Percentiles rank a stretch among this genome's conserved stretches.
These are phyloP conservation scores for Gnatocerus cornutus DNA, from an alignment of 2,888 invertebrate genomes.

Conservation along the genomic window DNA sequence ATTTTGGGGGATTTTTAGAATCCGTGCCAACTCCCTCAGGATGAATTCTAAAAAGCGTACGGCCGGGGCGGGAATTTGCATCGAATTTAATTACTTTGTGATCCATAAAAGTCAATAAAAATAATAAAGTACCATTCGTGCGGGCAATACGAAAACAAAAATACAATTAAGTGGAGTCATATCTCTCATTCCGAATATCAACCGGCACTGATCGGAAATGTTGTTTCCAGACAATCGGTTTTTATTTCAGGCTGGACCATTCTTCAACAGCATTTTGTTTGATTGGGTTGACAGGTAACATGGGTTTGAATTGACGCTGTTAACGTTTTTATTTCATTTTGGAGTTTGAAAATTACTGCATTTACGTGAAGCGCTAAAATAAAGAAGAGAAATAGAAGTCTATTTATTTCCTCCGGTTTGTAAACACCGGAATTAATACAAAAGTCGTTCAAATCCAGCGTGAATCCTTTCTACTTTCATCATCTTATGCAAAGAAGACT, in stretches of 20 bases:
- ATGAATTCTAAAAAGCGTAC: neutral
- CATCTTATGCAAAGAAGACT: neutral
- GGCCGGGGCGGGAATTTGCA: neutral
- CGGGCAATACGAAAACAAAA: neutral
- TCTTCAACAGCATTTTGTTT: conserved; percentile 11
- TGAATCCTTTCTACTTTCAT: neutral
- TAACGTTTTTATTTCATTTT: conserved; percentile 4
- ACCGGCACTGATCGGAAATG: neutral
- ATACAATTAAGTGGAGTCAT: neutral
- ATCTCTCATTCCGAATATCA: neutral
- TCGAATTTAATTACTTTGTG: neutral
- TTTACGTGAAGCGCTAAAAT: too few relatives aligned
- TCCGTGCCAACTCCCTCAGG: neutral
- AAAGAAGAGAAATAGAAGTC: too few relatives aligned
- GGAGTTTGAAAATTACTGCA: too few relatives aligned
- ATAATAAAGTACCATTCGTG: neutral
- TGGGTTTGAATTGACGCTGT: conserved; percentile 15
- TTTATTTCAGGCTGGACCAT: neutral
- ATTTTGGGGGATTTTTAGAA: conserved; percentile 20
- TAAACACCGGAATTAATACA: too few relatives aligned
- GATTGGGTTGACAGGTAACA: conserved; percentile 29
- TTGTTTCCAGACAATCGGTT: neutral
- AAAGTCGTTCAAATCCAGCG: neutral
- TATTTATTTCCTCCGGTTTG: too few relatives aligned
- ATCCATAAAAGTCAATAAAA: neutral